phyloP scores from a whole-genome alignment of 2,888 invertebrate species.

The Pterostichus niger region DNA sequence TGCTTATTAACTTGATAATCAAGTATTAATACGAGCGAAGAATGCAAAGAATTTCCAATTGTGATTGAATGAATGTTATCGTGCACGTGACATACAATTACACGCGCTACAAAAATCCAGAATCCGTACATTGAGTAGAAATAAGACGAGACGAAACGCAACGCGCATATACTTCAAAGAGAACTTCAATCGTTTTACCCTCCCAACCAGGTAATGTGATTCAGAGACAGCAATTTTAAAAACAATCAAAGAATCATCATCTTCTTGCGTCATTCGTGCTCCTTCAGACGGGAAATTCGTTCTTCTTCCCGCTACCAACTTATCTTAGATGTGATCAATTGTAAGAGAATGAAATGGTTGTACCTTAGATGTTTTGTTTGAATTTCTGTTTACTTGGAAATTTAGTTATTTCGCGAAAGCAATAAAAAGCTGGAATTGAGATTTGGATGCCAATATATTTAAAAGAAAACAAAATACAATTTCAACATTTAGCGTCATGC shows the following conservation, averaged over 20 bases:
- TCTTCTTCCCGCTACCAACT: conserved; percentile 11
- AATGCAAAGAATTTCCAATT: conserved; percentile 30
- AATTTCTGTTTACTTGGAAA: neutral
- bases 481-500: no score
- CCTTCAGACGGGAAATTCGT: conserved; percentile 23
- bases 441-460: no score
- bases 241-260: conserved; percentile 53
- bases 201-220: conserved; percentile 44
- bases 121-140: neutral
- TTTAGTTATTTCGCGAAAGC: neutral
- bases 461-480: no score
- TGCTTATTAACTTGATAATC: conserved; percentile 20
- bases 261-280: conserved; percentile 1
- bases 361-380: conserved; percentile 5
- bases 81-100: conserved; percentile 53
- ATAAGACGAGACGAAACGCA: no score
- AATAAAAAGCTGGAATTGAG: no score
- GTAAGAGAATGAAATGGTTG: conserved; percentile 21
- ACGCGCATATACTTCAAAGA: conserved; percentile 23
- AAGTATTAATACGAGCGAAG: neutral
- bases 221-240: conserved; percentile 41
- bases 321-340: conserved; percentile 36
- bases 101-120: neutral
- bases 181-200: conserved; percentile 30
- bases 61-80: conserved; percentile 35